phyloP scores from a whole-genome alignment of 2,113 vertebrate genomes.

The mouse (Mus musculus) region GRCm39 chr1:30283001-30283500 shows the following conservation, averaged over 20 bases:
- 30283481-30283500: too few species aligned
- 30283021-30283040: background rate
- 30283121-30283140: background rate
- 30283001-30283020: background rate
- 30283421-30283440: too few species aligned
- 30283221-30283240: background rate
- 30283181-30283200: constrained; percentile 19
- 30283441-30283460: too few species aligned
- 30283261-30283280: background rate
- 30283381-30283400: background rate
- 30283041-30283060: background rate
- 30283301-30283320: constrained; percentile 1
- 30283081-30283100: background rate
- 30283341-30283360: background rate
- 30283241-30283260: background rate
- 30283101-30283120: background rate
- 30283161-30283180: background rate
- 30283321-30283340: background rate
- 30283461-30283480: too few species aligned
- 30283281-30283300: constrained; percentile 3
- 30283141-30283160: background rate
- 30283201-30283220: background rate
- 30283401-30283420: too few species aligned
- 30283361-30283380: background rate
- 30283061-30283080: background rate